Base-by-base conservation (phyloP, 2,113 vertebrate genomes). In the Alexandromys fortis region DNA sequence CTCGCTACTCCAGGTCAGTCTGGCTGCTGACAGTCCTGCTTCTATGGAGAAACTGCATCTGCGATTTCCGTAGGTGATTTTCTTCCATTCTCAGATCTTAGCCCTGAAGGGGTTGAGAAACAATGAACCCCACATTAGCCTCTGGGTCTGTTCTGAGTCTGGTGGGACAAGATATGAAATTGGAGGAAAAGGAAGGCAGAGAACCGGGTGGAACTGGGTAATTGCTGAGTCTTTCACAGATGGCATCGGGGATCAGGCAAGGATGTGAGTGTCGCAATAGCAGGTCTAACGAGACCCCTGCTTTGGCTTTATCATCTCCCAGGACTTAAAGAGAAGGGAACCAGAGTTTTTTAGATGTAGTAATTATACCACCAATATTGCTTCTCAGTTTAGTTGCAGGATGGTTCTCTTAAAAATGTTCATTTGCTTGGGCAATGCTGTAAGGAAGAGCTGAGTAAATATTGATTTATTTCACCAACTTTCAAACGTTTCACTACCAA, bases 251-350 rank as follows among this genome's bases (percentile, higher is more conserved):
- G 89, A 89, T 77, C 65, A 61, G 81, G 86, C 70, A 42, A 38
- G 55, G 93, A 85, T 35, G 70, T 5, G 19, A 90, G 73, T 92
- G 89, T 91, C 85, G 78, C 91, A 97, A 96, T 85, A 97, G 96
- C 97, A 96, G 93, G 94, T 97, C 91, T 89, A 97, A 58, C 86
- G 89, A 95, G 95, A 97, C 93, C 42, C 19, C 85, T 87, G 67
- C 75, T 92, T 94, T 94, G 85, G 28, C 58, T 91, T 86, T 35
- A 95, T 75, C 72, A 82, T 93, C 58, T 86, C 95, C 52, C 58
- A 90, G 86, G 92, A 95, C 55, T 89, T 77, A 88, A 92, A 95
- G 87, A 96, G 49, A 94, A 89, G 12, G 1, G 12, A 97, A 79
- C 30, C 26, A 68, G 35, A 16, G 38, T 92, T 26, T 90, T 81